Percentiles rank a stretch among this genome's conserved stretches.
phyloP scores from a whole-genome alignment of 2,797 vertebrate species.

The Gambusia yucatana region DNA sequence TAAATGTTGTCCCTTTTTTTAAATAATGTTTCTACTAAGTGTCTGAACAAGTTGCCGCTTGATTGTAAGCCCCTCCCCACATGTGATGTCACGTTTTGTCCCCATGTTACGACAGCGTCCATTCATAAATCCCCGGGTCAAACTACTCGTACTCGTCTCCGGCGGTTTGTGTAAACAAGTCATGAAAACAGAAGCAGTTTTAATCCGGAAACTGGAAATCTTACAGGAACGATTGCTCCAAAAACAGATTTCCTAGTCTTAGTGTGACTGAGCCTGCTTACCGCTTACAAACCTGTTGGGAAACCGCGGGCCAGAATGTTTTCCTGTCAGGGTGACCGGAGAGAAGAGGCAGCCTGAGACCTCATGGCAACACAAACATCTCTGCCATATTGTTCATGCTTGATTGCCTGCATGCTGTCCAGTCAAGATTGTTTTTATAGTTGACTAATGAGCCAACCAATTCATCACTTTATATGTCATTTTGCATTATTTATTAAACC shows the following conservation, averaged over 20 bases:
- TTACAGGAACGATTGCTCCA: constrained; percentile 50
- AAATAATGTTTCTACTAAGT: not conserved
- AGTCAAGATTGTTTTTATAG: not conserved
- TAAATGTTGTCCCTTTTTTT: not conserved
- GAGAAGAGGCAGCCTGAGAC: not conserved
- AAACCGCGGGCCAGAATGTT: constrained; percentile 30
- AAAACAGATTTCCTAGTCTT: constrained; percentile 46
- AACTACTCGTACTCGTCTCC: constrained; percentile 1
- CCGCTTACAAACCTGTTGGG: constrained; percentile 52
- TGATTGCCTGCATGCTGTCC: not conserved
- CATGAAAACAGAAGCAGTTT: constrained; percentile 44
- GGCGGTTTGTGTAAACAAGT: constrained; percentile 31
- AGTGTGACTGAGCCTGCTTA: constrained; percentile 31
- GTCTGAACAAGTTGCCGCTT: not conserved
- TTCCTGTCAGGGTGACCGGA: not conserved
- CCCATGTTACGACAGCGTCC: not conserved
- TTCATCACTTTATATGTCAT: not conserved
- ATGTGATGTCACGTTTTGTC: not conserved
- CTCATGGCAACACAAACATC: not conserved
- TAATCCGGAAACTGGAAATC: constrained; percentile 58
- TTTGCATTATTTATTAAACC: not conserved
- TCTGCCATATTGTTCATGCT: not conserved
- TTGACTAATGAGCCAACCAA: not conserved
- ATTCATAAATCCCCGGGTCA: constrained; percentile 20
- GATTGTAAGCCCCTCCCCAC: not conserved